phyloP scores from a whole-genome alignment of 2,113 vertebrate genomes.

The Aegotheles bennettii region DNA sequence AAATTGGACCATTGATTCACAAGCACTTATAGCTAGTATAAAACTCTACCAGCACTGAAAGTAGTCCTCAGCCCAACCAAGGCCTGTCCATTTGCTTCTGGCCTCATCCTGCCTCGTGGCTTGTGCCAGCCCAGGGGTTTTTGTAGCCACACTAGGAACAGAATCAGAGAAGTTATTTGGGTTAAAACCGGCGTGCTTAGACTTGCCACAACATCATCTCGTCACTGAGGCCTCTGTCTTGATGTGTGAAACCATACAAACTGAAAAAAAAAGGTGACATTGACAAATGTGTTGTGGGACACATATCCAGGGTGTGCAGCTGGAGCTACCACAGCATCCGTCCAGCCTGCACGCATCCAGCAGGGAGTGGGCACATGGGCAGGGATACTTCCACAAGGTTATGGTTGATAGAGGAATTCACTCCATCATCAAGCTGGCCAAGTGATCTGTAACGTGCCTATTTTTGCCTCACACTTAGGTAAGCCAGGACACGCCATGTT shows the following conservation, averaged over 20 bases:
- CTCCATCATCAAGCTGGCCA: fast-evolving
- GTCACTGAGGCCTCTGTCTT: not conserved
- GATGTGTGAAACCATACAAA: not conserved
- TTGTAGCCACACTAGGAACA: not conserved
- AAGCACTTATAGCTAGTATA: not conserved
- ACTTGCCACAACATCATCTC: not conserved
- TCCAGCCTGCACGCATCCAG: not conserved
- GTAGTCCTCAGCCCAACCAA: not conserved
- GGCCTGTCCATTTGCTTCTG: not conserved
- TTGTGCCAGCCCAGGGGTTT: not conserved
- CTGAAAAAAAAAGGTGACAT: not conserved
- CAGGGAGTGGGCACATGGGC: not conserved
- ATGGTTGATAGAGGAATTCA: not conserved
- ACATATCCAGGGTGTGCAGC: not conserved
- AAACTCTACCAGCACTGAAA: not conserved
- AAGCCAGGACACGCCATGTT: not conserved
- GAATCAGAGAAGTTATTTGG: not conserved
- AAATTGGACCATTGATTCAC: not conserved
- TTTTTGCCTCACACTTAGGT: not conserved
- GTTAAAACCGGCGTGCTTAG: not conserved
- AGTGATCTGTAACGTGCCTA: not conserved
- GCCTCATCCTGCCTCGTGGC: not conserved
- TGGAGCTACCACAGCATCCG: not conserved
- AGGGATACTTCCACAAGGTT: not conserved
- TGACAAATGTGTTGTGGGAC: not conserved